phyloP scores from a whole-genome alignment of 2,797 vertebrate genomes.

The Hippopotamyrus pictus region DNA sequence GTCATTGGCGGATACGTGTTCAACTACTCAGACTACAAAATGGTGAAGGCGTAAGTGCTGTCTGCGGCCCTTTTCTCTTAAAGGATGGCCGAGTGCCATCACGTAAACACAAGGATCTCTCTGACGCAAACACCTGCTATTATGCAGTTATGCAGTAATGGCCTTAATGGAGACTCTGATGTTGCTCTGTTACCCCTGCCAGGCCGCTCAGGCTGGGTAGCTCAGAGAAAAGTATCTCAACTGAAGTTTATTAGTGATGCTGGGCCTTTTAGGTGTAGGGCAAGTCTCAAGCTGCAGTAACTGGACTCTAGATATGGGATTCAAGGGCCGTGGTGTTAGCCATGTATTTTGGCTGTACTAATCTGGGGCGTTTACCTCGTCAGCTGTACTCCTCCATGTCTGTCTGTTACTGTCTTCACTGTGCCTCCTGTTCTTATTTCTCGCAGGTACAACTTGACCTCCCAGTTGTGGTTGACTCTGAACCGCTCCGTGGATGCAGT shows the following conservation, averaged over 20 bases:
- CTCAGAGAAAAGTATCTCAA: not conserved
- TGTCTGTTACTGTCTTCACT: not conserved
- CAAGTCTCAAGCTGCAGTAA: not conserved
- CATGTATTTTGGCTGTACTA: not conserved
- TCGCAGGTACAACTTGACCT: conserved; percentile 75
- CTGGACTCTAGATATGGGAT: not conserved
- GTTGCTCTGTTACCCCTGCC: not conserved
- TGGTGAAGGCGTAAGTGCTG: conserved; percentile 87
- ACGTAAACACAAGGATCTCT: not conserved
- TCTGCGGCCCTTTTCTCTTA: not conserved
- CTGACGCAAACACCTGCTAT: not conserved
- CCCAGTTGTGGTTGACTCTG: conserved; percentile 74
- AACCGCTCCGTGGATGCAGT: conserved; percentile 72
- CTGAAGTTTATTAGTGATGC: not conserved
- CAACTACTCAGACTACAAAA: conserved; percentile 84
- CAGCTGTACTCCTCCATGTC: not conserved
- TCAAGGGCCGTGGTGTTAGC: not conserved
- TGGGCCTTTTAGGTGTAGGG: not conserved
- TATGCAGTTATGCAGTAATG: not conserved
- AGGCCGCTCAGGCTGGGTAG: not conserved
- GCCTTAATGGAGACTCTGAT: not conserved
- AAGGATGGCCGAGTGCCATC: not conserved
- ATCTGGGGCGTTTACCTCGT: not conserved
- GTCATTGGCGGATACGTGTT: conserved; percentile 93
- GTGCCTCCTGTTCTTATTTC: not conserved